These are phyloP conservation scores for Hypocryptadius cinnamomeus DNA, from an alignment of 2,113 vertebrate species.

Conservation along the genomic window DNA sequence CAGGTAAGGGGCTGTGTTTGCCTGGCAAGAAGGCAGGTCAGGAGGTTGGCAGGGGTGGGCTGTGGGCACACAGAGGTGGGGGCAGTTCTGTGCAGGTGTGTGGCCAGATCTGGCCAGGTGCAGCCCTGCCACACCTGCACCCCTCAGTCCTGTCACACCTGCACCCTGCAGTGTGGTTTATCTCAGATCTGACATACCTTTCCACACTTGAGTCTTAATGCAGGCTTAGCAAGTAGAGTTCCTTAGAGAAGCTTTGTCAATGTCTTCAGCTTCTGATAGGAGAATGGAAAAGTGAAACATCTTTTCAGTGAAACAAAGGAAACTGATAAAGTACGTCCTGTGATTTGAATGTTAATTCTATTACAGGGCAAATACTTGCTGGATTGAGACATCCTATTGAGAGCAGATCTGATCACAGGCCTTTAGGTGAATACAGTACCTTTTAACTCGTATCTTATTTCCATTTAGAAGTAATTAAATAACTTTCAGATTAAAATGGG, in stretches of 20 bases:
- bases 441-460: background rate
- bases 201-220: background rate
- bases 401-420: background rate
- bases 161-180: background rate
- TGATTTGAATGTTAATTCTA: background rate
- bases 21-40: background rate
- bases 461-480: slow-evolving; percentile 4
- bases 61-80: background rate
- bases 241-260: background rate
- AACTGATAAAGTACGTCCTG: background rate
- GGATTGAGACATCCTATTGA: background rate
- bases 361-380: background rate
- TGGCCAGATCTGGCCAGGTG: background rate
- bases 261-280: background rate
- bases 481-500: background rate
- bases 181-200: background rate
- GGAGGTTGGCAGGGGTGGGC: background rate
- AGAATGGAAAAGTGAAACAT: background rate
- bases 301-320: background rate
- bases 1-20: background rate
- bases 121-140: background rate
- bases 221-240: background rate
- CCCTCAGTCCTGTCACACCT: background rate
- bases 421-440: background rate
- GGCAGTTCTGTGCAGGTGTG: background rate